A percentile compares a stretch with the other conserved stretches of the same genome.
phyloP scores from a whole-genome alignment of 2,888 invertebrate species.

The Empis stercorea region DNA sequence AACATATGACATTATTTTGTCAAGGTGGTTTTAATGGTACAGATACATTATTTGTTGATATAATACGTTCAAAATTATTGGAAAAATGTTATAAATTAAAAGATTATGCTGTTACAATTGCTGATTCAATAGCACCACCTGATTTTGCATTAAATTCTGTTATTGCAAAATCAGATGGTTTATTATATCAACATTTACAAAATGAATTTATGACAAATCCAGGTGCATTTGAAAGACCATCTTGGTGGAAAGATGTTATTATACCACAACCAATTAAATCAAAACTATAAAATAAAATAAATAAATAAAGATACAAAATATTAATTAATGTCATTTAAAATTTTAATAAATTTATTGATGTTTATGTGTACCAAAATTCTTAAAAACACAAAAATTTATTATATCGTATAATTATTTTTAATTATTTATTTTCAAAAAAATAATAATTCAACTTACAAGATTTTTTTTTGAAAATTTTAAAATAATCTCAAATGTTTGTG shows the following conservation, averaged over 20 bases:
- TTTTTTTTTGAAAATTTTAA: too few species aligned
- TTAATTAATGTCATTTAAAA: too few species aligned
- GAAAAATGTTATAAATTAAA: slow-evolving; percentile 57
- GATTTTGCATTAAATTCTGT: slow-evolving; percentile 83
- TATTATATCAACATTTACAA: slow-evolving; percentile 53
- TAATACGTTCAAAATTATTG: slow-evolving; percentile 54
- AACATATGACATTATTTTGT: slow-evolving; percentile 59
- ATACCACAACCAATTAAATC: slow-evolving; percentile 24
- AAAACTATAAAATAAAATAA: slow-evolving; percentile 23
- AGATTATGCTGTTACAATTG: slow-evolving; percentile 60
- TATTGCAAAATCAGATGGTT: slow-evolving; percentile 70
- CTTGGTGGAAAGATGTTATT: slow-evolving; percentile 58
- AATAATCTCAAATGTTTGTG: too few species aligned
- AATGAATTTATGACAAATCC: slow-evolving; percentile 55
- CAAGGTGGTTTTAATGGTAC: slow-evolving; percentile 40
- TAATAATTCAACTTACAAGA: too few species aligned
- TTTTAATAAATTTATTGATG: too few species aligned
- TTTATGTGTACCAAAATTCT: too few species aligned
- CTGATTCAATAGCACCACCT: slow-evolving; percentile 77
- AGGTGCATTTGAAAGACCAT: slow-evolving; percentile 54
- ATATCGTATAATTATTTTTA: too few species aligned
- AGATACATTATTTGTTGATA: slow-evolving; percentile 42
- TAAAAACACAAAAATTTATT: too few species aligned
- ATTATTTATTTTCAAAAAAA: too few species aligned
- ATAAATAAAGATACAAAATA: too few species aligned